Base-by-base conservation (phyloP, 2,113 vertebrate species). In the Oplegnathus fasciatus region DNA sequence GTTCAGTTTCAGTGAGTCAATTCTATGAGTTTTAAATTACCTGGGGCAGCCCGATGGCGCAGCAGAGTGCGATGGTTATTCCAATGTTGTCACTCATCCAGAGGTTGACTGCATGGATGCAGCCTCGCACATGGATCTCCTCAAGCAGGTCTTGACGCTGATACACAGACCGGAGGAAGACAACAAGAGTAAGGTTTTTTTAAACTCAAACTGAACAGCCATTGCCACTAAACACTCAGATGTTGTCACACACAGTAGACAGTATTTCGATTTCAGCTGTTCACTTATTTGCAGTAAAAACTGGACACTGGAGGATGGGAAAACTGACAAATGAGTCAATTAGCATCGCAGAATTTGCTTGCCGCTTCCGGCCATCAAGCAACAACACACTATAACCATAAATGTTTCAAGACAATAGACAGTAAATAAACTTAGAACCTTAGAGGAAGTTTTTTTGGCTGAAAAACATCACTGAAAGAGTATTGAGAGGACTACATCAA, bases 1-100 rank as follows among this genome's bases (percentile, higher is more conserved):
- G 40, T 74, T 10, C 17, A 9, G 22, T 72, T 60, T 75, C 54
- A 34, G 78, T 15, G 34, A 44, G 60, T 34, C 8, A 1, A 1
- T 18, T 30, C 42, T 5, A 13, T 0, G 52, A 68, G 37, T 30
- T 82, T 86, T 69, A 42, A 72, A 84, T 90, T 94, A 98, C 97
- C 97, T 98, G 97, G 0, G 97, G 97, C 54, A 97, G 95, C 17
- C 97, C 96, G 5, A 98, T 80, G 42, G 96, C 96, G 37, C 94
- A 96, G 90, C 96, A 96, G 1, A 98, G 91, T 22, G 94, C 97
- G 22, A 97, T 9, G 0, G 97, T 97, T 83, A 95, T 86, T 62
- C 96, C 96, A 1, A 97, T 94, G 93, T 98, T 97, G 95, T 98
- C 97, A 42, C 95, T 96, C 91, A 98, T 95, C 97, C 97, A 98